A percentile compares a stretch with the other conserved stretches of the same genome.
Evolutionary conservation across 53 echinoderm and acorn worm species (phyloP).

Genomic region (Temnopleurus reevesii): DNA sequence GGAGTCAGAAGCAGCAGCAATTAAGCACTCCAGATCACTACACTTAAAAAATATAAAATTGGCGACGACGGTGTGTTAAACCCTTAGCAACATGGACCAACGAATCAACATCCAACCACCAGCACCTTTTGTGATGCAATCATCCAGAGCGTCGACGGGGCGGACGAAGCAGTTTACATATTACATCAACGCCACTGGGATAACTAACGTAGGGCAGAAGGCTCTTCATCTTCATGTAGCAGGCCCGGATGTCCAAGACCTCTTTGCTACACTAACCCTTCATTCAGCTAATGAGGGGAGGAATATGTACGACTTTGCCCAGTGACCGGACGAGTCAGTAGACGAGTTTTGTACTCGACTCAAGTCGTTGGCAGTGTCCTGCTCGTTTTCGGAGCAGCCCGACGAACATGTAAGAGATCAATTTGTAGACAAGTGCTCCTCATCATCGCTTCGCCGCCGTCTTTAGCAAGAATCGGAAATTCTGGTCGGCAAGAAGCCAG

Average conservation of each 20-base stretch:
- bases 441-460: constrained; percentile 1
- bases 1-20: no score
- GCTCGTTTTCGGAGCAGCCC: not conserved
- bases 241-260: not conserved
- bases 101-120: constrained; percentile 7
- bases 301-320: not conserved
- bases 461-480: no score
- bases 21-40: no score
- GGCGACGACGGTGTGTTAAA: not conserved
- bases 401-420: not conserved
- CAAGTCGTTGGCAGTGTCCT: not conserved
- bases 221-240: not conserved
- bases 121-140: not conserved
- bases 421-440: not conserved
- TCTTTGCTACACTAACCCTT: not conserved
- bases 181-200: constrained; percentile 9
- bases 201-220: not conserved
- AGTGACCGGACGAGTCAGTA: not conserved
- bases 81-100: constrained; percentile 5
- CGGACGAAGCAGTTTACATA: constrained; percentile 8
- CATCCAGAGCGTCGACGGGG: constrained; percentile 4
- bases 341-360: constrained; percentile 17
- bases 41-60: constrained; percentile 18
- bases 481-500: no score
- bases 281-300: not conserved